Percentiles rank a stretch among this genome's conserved stretches.
phyloP scores from a whole-genome alignment of 2,797 vertebrate genomes.

The Siniperca obscura region DNA sequence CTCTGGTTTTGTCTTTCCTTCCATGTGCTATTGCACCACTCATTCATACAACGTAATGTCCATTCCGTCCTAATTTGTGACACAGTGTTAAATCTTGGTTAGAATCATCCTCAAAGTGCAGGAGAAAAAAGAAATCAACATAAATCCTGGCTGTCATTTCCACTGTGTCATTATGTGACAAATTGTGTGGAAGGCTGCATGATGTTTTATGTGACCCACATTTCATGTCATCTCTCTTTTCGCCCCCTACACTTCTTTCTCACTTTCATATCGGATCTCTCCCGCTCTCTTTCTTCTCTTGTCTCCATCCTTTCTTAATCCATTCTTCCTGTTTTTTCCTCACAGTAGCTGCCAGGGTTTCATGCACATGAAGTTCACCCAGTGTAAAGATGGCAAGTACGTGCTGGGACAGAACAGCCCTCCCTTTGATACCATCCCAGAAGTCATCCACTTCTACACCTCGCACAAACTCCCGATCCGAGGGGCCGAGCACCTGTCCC shows the following conservation, averaged over 20 bases:
- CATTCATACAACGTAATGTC: slow-evolving; percentile 60
- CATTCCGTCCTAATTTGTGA: slow-evolving; percentile 46
- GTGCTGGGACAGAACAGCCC: slow-evolving; percentile 93
- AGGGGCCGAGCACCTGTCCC: slow-evolving; percentile 90
- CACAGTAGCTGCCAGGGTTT: slow-evolving; percentile 94
- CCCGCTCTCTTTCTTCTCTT: background rate
- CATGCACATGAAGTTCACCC: slow-evolving; percentile 93
- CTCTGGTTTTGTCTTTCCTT: slow-evolving; percentile 28
- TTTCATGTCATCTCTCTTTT: slow-evolving; percentile 42
- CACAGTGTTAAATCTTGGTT: slow-evolving; percentile 59
- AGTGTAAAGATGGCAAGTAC: slow-evolving; percentile 88
- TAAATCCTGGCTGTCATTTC: slow-evolving; percentile 63
- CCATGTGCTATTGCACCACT: slow-evolving; percentile 36
- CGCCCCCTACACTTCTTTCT: background rate
- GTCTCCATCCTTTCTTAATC: slow-evolving; percentile 14
- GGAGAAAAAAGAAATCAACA: slow-evolving; percentile 41
- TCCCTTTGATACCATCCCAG: slow-evolving; percentile 90
- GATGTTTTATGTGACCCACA: slow-evolving; percentile 56
- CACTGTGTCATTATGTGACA: slow-evolving; percentile 44
- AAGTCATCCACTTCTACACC: slow-evolving; percentile 91
- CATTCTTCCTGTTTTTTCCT: background rate
- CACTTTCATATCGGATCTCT: slow-evolving; percentile 1
- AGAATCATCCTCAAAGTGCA: slow-evolving; percentile 46
- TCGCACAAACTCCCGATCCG: slow-evolving; percentile 91
- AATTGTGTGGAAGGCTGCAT: slow-evolving; percentile 26